Evolutionary conservation across 2,113 vertebrate genomes (phyloP).

Genomic region (Leptosomus discolor): DNA sequence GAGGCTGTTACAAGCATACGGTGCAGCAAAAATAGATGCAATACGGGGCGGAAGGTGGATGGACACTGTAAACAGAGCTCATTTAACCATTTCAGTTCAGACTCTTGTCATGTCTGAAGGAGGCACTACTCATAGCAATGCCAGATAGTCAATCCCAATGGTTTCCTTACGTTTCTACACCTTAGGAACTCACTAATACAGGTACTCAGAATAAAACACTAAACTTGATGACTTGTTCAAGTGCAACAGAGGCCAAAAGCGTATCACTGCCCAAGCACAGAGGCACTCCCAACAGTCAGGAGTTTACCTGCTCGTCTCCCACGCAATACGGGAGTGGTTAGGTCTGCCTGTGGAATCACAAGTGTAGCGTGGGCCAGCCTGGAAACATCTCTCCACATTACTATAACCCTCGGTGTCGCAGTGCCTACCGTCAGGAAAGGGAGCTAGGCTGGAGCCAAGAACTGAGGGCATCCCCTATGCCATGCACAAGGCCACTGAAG

Average conservation of each 20-base stretch:
- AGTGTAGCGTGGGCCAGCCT: too few relatives aligned
- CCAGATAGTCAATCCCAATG: background rate
- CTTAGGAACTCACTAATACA: background rate
- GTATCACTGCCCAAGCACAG: background rate
- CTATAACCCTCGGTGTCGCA: too few relatives aligned
- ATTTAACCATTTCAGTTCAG: too few relatives aligned
- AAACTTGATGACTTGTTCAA: background rate
- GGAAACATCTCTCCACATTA: background rate
- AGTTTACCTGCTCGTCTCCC: background rate
- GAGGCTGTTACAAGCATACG: background rate
- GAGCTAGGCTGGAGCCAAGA: background rate
- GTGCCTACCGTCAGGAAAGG: background rate
- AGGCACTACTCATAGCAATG: background rate
- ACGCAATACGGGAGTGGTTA: rapidly evolving
- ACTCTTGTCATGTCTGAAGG: background rate
- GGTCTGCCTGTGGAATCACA: background rate
- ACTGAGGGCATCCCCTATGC: background rate
- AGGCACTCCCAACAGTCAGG: background rate
- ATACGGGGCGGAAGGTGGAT: background rate
- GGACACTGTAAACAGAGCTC: background rate
- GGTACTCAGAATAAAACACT: background rate
- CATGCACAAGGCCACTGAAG: rapidly evolving
- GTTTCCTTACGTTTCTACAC: background rate
- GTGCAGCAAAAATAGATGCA: background rate
- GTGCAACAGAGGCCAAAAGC: background rate